Evolutionary conservation across 2,797 vertebrate species (phyloP).

Genomic region (Takifugu ocellatus): DNA sequence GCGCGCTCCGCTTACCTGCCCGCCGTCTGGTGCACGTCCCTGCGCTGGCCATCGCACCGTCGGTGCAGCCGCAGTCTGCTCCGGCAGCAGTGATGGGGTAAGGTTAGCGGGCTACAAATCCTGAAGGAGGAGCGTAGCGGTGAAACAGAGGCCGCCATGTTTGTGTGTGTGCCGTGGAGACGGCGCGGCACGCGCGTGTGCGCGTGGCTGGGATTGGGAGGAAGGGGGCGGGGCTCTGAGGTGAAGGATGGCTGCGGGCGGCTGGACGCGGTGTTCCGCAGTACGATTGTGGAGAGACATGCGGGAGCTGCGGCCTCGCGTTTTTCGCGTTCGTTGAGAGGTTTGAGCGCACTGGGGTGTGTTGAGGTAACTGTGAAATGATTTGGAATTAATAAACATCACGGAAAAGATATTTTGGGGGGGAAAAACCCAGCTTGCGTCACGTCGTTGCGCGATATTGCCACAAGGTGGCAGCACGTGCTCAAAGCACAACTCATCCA

Average conservation of each 20-base stretch:
- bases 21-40: slow-evolving; percentile 58
- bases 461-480: slow-evolving; percentile 60
- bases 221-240: neutral
- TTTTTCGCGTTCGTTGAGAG: no score
- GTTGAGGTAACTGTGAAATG: no score
- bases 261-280: no score
- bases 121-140: slow-evolving; percentile 74
- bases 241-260: neutral
- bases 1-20: slow-evolving; percentile 51
- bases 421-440: neutral
- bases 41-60: slow-evolving; percentile 61
- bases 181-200: slow-evolving; percentile 9
- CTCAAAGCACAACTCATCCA: neutral
- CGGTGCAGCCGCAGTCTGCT: slow-evolving; percentile 56
- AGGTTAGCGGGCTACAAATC: slow-evolving; percentile 59
- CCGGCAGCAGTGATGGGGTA: slow-evolving; percentile 60
- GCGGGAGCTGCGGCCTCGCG: no score
- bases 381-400: neutral
- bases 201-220: neutral
- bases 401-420: neutral
- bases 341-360: no score
- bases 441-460: neutral
- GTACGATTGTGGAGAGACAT: no score
- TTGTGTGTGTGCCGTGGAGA: slow-evolving; percentile 29
- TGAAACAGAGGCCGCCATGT: slow-evolving; percentile 73